Conservation (phyloP, 2,113 vertebrate species). For the Balaenoptera acutorostrata region DNA sequence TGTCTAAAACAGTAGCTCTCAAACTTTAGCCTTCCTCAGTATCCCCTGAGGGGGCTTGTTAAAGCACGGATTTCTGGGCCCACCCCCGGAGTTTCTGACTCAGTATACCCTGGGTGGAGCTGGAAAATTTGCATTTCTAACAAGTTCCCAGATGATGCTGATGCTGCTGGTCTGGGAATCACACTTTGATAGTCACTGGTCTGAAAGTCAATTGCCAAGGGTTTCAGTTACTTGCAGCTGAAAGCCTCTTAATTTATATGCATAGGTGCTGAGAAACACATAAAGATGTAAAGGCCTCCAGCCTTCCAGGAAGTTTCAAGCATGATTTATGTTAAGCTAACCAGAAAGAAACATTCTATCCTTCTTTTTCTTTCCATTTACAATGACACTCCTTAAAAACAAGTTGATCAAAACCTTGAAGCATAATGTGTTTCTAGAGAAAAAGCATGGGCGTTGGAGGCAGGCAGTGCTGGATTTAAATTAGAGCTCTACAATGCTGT, state of each 20-base stretch:
- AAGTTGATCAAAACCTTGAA: slow-evolving; percentile 39
- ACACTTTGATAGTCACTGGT: background rate
- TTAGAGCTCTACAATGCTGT: background rate
- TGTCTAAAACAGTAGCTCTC: background rate
- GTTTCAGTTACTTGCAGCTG: background rate
- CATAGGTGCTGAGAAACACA: background rate
- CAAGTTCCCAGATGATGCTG: background rate
- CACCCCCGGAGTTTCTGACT: background rate
- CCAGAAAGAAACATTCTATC: slow-evolving; percentile 4
- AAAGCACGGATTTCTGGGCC: background rate
- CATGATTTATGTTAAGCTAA: slow-evolving; percentile 16
- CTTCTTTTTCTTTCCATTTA: background rate
- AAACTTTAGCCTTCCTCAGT: background rate
- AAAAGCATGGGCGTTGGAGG: background rate
- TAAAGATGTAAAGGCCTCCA: background rate
- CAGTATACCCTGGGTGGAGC: background rate
- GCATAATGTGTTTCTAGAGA: background rate
- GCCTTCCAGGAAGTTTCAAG: background rate
- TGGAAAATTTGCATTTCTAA: background rate
- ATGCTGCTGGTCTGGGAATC: background rate
- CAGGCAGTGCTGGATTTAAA: background rate
- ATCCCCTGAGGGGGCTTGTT: background rate
- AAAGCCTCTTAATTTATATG: background rate
- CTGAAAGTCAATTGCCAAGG: background rate
- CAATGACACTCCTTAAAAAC: background rate